Base-by-base conservation (phyloP, 2,888 invertebrate genomes). In the Darwinula stevensoni region DNA sequence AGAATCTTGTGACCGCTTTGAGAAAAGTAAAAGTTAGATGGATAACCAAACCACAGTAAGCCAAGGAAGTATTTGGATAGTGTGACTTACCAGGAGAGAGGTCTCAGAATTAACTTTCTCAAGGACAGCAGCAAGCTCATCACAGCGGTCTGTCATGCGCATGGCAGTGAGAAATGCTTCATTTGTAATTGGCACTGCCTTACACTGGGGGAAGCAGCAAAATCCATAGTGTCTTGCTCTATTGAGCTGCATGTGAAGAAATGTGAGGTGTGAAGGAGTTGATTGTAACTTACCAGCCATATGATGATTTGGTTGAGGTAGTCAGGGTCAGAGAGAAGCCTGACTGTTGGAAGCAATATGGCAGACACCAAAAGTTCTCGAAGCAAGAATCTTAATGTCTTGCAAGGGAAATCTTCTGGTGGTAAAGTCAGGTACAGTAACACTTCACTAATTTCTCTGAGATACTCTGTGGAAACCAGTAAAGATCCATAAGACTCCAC, bases 281-380 rank as follows among this genome's bases (percentile, higher is more conserved):
- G 9, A 14, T 34, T 31, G 4, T 29, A 36, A 58, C 67, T 63
- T 50, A 80, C 80, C 61, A 73, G 63, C 69, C 73, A 75, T 44
- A 80, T 64, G 45, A 82, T 70, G 37, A 68, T 63, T 52, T 78
- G 72, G 54, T 86, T 86, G 41, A 86, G 69, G 47, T 73, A 80
- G 58, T 84, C 80, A 31, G 86, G 82, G 54, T 82, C 78, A 28
- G 76, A 69, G 36, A 76, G 50, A 39, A 71, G 52, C 44, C 65
- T 61, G 30, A 78, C 54, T 22, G 70, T 52, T 0, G 75, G 74
- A 33, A 62, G 52, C 34, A 78, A 59, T 29, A 68, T 55, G 32
- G 70, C 65, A 45, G 72, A 65, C 14, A 71, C 63, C 36, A 80
- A 59, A 31, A 80, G 53, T 43, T 76, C 76, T 44, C 73, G 58